Evolutionary conservation across 2,888 invertebrate species (phyloP).

Genomic region (Cryptophagus acutangulus): DNA sequence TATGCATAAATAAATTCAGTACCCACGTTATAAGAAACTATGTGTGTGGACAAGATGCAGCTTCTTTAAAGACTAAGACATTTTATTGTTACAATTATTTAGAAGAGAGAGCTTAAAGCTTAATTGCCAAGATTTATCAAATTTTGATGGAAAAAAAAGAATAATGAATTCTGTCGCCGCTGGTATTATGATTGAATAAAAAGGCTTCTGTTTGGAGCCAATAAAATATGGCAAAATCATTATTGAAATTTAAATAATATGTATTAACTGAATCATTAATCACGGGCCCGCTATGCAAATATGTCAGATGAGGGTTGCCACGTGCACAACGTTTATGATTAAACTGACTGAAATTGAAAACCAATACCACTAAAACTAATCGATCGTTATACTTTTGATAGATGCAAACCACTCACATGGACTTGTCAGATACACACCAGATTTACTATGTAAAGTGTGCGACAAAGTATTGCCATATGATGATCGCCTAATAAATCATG

Average conservation of each 20-base stretch:
- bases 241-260: constrained; percentile 19
- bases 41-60: too few relatives aligned
- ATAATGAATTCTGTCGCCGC: too few relatives aligned
- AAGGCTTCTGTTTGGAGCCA: constrained; percentile 10
- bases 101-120: too few relatives aligned
- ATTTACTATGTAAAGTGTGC: not conserved
- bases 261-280: constrained; percentile 9
- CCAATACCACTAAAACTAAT: constrained; percentile 2
- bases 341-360: constrained; percentile 9
- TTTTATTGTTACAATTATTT: too few relatives aligned
- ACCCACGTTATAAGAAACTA: too few relatives aligned
- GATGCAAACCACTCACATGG: not conserved
- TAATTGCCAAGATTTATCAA: too few relatives aligned
- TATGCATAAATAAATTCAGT: too few relatives aligned
- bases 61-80: too few relatives aligned
- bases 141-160: too few relatives aligned
- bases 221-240: constrained; percentile 29
- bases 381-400: constrained; percentile 3
- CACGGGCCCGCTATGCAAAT: constrained; percentile 8
- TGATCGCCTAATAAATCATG: too few relatives aligned
- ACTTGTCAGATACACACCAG: not conserved
- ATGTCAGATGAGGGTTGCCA: constrained; percentile 7
- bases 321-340: constrained; percentile 8
- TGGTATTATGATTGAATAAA: too few relatives aligned
- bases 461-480: too few relatives aligned